These are phyloP conservation scores for Gallinago nigripennis DNA, from an alignment of 2,797 vertebrate species.

Conservation along the genomic window DNA sequence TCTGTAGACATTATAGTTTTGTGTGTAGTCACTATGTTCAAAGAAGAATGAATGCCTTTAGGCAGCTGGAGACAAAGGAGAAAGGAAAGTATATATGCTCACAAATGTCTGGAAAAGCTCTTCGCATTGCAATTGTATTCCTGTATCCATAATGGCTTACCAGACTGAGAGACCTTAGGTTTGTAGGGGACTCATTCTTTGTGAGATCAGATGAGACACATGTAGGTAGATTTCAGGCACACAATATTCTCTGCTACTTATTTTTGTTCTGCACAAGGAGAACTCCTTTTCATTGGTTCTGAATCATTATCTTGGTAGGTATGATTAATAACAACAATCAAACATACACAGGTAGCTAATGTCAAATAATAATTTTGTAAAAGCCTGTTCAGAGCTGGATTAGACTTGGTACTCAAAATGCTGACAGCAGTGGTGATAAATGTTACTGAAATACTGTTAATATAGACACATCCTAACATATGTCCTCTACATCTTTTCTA, in stretches of 20 bases:
- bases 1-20: not conserved
- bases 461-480: not conserved
- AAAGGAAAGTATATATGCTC: not conserved
- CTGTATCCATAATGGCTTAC: not conserved
- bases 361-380: not conserved
- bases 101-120: not conserved
- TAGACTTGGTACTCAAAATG: not conserved
- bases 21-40: not conserved
- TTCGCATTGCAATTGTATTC: not conserved
- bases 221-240: not conserved
- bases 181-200: not conserved
- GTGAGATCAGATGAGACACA: not conserved
- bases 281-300: not conserved
- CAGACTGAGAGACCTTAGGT: not conserved
- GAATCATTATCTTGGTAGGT: not conserved
- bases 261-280: not conserved
- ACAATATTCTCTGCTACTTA: not conserved
- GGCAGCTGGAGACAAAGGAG: conserved; percentile 18
- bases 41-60: not conserved
- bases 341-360: not conserved
- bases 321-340: not conserved
- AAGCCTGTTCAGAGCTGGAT: not conserved
- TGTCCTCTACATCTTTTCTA: not conserved
- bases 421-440: not conserved
- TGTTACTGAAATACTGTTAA: not conserved